Base-by-base conservation (phyloP, 2,797 vertebrate genomes). In the Ptychadena robeensis region DNA sequence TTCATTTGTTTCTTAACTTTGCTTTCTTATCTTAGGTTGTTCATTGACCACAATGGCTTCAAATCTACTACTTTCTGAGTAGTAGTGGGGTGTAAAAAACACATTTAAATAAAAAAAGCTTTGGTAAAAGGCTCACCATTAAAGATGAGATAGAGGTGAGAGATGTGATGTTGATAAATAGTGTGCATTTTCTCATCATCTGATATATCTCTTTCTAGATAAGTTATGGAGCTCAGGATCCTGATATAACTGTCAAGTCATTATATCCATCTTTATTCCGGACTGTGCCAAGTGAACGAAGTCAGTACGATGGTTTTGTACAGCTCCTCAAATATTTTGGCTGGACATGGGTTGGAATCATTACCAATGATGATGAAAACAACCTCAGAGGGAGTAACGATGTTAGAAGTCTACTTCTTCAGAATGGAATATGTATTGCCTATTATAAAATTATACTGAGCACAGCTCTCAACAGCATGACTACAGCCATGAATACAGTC, bases 311-410 rank as follows among this genome's bases (percentile, higher is more conserved):
- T 2, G 82, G 63, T 10, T 66, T 84, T n/a, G 40, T 84, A 80
- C 76, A 84, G 37, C 76, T 84, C 14, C 27, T 79, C 8, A 70
- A 74, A 14, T 35, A 63, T 28, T 84, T 84, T 69, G 70, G 70
- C 34, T 84, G 82, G 82, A 84, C 8, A 6, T 84, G 82, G 82
- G 27, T 84, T 59, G 82, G 82, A n/a, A 72, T 84, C 40, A 44
- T 84, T 57, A 7, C 48, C 11, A 61, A 70, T 22, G 70, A 80
- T 69, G 82, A 84, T 68, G 76, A 80, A 34, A 73, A 59, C 18
- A 74, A 84, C 44, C 4, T 61, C 1, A 30, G 57, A 44, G 4
- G 44, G 4, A 74, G 82, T 73, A 31, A 28, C 28, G 76, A 68
- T 0, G 7, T 84, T 14, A 84, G 34, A 69, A 73, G 40, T 2